Base-by-base conservation (phyloP, 1,140 invertebrate genomes). In the Nomia melanderi region DNA sequence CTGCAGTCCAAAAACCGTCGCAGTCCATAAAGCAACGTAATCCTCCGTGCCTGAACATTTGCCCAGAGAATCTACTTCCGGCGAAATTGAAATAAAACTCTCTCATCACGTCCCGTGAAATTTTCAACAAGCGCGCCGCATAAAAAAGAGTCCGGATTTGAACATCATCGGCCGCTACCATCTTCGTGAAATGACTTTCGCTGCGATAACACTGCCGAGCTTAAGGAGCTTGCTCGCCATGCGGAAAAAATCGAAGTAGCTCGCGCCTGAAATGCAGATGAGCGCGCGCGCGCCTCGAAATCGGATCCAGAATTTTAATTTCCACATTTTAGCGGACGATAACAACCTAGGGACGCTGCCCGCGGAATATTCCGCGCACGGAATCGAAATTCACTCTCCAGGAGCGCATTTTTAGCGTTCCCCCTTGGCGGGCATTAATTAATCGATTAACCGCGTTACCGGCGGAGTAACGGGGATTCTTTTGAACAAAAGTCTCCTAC, bases 271-370 rank as follows among this genome's bases (percentile, higher is more conserved):
- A 82, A 82, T 82, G 80, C 73, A 81, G 72, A 81, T 72, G 53
- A 81, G 39, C 59, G 11, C 33, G 53, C 53, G 33, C 12, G 25
- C 47, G 29, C 66, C 31, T 75, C 72, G 66, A 60, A 82, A 69
- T 77, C 60, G 60, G 60, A 75, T 67, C 62, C 63, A 67, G 81
- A 82, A 82, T 81, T 82, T 81, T 82, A 82, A 82, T 82, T 64
- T 66, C 33, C 36, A 25, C 62, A 36, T 77, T 77, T 81, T 64
- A 59, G 50, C 50, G 39, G 69, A 81, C 53, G 79, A 81, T 64
- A 75, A 75, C 36, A 27, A 39, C 12, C n/a, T n/a, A 25, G 1
- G 44, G 23, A 41, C 47, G 5, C 3, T 20, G 47, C 4, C 47
- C 8, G 8, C n/a, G 47, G 8, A 50, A 50, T 50, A 50, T 50